Evolutionary conservation across 2,888 invertebrate species (phyloP), one percentile per base, ranked within the genome.

Genomic region (Ophioninae sp.): DNA sequence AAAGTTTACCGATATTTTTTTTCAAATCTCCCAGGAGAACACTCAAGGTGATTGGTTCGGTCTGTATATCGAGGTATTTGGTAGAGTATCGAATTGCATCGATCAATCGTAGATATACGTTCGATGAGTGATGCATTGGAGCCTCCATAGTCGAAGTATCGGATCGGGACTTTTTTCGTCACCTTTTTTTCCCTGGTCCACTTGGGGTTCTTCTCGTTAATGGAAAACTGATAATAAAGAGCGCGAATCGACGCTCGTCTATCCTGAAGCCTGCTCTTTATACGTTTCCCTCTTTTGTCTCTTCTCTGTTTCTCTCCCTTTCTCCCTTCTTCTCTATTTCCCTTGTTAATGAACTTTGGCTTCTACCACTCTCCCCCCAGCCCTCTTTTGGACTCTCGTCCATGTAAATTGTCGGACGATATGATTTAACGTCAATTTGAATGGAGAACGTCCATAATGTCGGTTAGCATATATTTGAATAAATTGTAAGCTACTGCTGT

Each of bases 381-480:
- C 22, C 17, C 67, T 44, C 44, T 59, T 65, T 23, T 30, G 13
- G 67, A 23, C 85, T 86, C 81, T 86, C 76, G 81, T 76, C 84
- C 87, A 86, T 87, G 88, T 86, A 88, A 89, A 89, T 89, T 88
- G 85, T 77, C 85, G 85, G 78, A 84, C 87, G 87, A 89, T 88
- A 89, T 88, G 88, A 89, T 89, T 89, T 88, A 87, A 82, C 87
- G 86, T 87, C 87, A 88, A 89, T 88, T 89, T 87, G 88, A 89
- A 89, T 88, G 87, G 87, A 87, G 88, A 88, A 87, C 86, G 84
- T 80, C 86, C 86, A 87, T 88, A 90, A 88, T 88, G 88, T 87
- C 87, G 88, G 88, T 90, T 90, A 89, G 91, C 90, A 90, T 90
- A 89, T 87, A 91, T 91, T 90, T 90, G 88, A 90, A 91, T 91